phyloP scores from a whole-genome alignment of 2,797 vertebrate species.

The Poecilia wingei region DNA sequence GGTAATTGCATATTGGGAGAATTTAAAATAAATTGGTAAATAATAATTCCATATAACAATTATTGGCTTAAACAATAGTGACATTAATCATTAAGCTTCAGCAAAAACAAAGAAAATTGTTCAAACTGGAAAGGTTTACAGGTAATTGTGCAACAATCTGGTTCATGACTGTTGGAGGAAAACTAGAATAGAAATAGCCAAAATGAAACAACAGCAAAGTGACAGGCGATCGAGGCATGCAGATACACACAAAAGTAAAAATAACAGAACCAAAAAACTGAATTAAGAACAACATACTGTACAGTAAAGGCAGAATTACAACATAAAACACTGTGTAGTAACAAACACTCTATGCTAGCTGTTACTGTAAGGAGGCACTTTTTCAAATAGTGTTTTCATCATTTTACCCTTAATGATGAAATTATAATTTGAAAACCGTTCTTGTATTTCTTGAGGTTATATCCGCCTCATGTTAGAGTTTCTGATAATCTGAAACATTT shows the following conservation, averaged over 20 bases:
- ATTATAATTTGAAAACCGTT: background rate
- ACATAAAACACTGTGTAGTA: no score
- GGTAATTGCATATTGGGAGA: background rate
- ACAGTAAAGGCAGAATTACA: no score
- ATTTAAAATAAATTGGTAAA: background rate
- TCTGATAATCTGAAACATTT: background rate
- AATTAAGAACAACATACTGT: no score
- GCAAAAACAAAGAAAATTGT: background rate
- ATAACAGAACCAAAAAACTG: background rate
- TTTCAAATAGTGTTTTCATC: background rate
- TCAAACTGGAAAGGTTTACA: background rate
- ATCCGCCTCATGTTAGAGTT: background rate
- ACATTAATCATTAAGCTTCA: background rate
- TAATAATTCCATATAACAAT: background rate
- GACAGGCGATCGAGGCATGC: background rate
- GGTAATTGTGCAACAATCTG: background rate
- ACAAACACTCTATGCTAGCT: background rate
- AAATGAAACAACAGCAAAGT: background rate
- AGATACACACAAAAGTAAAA: background rate
- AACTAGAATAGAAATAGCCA: background rate
- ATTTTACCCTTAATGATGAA: background rate
- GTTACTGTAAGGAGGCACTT: background rate
- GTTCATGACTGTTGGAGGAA: background rate
- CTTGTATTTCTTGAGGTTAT: background rate
- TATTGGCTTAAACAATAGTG: background rate